Base-by-base conservation (phyloP, 2,797 vertebrate species). In the Podarcis lilfordi region DNA sequence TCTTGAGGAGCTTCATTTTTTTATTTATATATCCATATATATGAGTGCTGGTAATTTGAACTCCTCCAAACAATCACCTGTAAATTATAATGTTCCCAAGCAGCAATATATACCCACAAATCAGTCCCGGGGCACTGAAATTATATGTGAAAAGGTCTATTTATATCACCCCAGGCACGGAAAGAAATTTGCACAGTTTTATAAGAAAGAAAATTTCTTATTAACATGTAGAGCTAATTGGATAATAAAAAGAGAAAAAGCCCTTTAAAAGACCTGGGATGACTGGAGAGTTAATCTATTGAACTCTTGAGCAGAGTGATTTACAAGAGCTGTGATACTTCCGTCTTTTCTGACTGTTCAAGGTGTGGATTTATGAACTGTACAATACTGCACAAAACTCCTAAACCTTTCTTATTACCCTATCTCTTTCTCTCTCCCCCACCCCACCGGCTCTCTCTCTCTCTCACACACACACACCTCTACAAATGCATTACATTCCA, bases 11-110 rank as follows among this genome's bases (percentile, higher is more conserved):
- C 88, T 92, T 94, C 88, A 89, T 91, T 95, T 92, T 55, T 96
- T 95, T 95, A 94, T 96, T 93, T 93, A 93, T 94, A 91, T 93
- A 93, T 93, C 92, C 87, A 93, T 95, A 92, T 93, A 95, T 95
- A 90, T 90, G 91, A 94, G 78, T 79, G 86, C 89, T 91, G 91
- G 91, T 91, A 95, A 95, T 94, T 87, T 95, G 89, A 96, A 95
- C 89, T 88, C 82, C 89, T 93, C 91, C 91, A 95, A 96, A 95
- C 94, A 95, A 95, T 95, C 92, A 92, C 91, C 82, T 93, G 92
- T 95, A 94, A 96, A 95, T 96, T 92, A 93, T 91, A 87, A 86
- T 91, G 92, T 92, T 95, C 92, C 91, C 91, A 83, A 92, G 88
- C 86, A 87, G 90, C 89, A 91, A 83, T 94, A 93, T 89, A 93